Evolutionary conservation across 2,797 vertebrate species (phyloP), one percentile per base, ranked within the genome.

Genomic region (Xiphophorus birchmanni): DNA sequence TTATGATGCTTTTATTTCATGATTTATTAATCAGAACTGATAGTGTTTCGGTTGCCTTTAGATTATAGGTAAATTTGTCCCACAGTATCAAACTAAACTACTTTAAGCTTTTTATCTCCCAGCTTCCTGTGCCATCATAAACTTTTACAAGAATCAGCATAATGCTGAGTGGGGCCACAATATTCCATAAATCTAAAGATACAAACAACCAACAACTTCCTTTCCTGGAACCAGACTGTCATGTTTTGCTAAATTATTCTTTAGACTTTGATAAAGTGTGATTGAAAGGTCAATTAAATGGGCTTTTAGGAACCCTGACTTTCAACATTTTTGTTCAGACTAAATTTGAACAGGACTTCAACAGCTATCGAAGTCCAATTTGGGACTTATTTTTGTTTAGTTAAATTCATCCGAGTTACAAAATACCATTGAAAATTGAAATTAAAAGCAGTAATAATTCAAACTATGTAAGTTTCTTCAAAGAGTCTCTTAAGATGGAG

Each of bases 11-110:
- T 56, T 75, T 15, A 75, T 56, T 56, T 75, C 7, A 52, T 74
- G 10, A 37, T 52, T 74, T 37, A 74, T 50, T 52, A n/a, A 74
- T 37, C 29, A 37, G 35, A 54, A 15, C 44, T 47, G n/a, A 29
- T 47, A 54, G 18, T 35, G 29, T 54, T 37, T 52, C 3, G 4
- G 37, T 42, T 69, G 26, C 6, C 6, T 47, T 17, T 8, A 45
- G 69, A 72, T 72, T 47, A 72, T 72, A 47, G 23, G 26, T 40
- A 65, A 65, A 65, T 65, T 32, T 40, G 63, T 67, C 35, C 63
- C 32, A 67, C 15, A 32, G 60, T 18, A 63, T 35, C 6, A 63
- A 35, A 63, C 29, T 63, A 35, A 63, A 58, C 29, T 67, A 67
- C 63, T 67, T 67, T 40, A 23, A 40, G 32, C 50, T 67, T 67